Evolutionary conservation across 30 jellyfish, hydroid and myxozoan genomes (phyloP), one percentile per base, ranked within the genome.

Genomic region (Hydractinia echinata): DNA sequence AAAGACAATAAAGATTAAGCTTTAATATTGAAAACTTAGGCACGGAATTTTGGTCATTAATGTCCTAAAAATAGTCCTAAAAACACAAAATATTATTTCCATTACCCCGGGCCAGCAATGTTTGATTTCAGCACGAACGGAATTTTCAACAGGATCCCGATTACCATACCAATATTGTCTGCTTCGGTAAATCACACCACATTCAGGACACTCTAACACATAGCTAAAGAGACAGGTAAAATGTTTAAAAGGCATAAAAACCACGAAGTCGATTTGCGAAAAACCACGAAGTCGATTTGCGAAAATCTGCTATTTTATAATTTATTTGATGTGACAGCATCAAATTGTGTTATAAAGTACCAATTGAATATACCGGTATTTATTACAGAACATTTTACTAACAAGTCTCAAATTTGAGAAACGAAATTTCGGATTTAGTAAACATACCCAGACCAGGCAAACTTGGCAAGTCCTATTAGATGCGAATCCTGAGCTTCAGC

Each of bases 371-470:
- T 30, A 30, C 44, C 44, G 44, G 44, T 30, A 30, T 30, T 2
- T 30, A 0, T 30, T 30, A 30, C 44, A 30, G 44, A 30, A 30
- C 44, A 30, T 30, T 30, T 30, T 30, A 30, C 44, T 30, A 0
- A 30, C 2, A 30, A 30, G 44, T 30, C 44, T 30, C 44, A 30
- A 30, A 0, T 30, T 30, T 30, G 44, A 30, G 44, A 30, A 30
- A 30, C 44, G 2, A 30, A 30, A 30, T 30, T 30, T 30, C 44
- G 1, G 44, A 30, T 64, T 13, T 58, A 58, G 16, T 73, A 7
- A 30, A 77, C 93, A 13, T 80, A 93, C 99, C 99, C 99, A 10
- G 99, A 94, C 99, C 99, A 93, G 4, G 99, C 99, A 68, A 87
- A 93, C 82, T 93, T 93, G 67, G 99, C 99, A 13, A 93, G 82